Base-by-base conservation (phyloP, 2,113 vertebrate species). In the Serinus canaria region DNA sequence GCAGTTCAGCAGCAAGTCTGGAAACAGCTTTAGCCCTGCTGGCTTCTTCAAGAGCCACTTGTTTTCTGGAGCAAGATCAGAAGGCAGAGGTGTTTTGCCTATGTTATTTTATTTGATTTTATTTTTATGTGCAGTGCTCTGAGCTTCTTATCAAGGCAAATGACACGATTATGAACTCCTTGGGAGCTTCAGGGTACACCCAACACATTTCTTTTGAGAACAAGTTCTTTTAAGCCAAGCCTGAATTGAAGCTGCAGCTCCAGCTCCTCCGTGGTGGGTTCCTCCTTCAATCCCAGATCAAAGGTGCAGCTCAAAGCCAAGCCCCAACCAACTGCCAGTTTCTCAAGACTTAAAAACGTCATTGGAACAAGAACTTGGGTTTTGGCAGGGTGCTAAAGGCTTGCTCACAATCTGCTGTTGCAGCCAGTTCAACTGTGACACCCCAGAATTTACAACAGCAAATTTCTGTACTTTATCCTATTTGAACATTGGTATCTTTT, bases 261-360 rank as follows among this genome's bases (percentile, higher is more conserved):
- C 83, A 77, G 67, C 50, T 73, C n/a, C 49, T 89, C 60, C 10
- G 6, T 4, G 56, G 50, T 20, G 37, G 5, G 19, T 16, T 91
- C 70, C 39, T 52, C n/a, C 64, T 22, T 85, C 81, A 77, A n/a
- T 33, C 68, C 68, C 67, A 83, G 69, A 96, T 94, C 96, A 90
- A 93, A 95, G 91, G 5, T 62, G 20, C 24, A 83, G 68, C 6
- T 92, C 56, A 47, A 96, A 96, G 80, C 83, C 90, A 92, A 94
- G 74, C 56, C 66, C 41, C 58, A 78, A 81, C 83, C 56, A 78
- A 89, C 69, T 88, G 87, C 88, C 90, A 89, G 41, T 25, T 96
- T 92, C 95, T 93, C 83, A 75, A 43, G 66, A 44, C 66, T 90
- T 43, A 11, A 84, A 83, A 93, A 81, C 31, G 49, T 15, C 69